Conservation (phyloP, 2,113 vertebrate species). For the Notothenia coriiceps region DNA sequence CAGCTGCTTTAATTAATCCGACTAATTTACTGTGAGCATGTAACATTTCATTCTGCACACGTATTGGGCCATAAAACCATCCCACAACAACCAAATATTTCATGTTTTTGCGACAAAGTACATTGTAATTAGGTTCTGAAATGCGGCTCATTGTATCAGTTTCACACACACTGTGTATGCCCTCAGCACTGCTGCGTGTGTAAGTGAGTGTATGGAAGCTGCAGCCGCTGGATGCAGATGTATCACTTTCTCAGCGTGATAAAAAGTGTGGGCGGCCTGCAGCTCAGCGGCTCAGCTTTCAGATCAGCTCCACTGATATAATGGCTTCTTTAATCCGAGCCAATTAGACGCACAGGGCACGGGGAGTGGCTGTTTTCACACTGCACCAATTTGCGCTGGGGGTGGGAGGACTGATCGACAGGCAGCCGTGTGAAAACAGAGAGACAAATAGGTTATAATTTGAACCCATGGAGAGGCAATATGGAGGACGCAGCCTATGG, state of each 20-base stretch:
- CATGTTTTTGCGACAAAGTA: background rate
- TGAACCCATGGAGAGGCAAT: constrained; percentile 58
- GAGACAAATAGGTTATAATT: constrained; percentile 67
- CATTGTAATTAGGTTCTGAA: background rate
- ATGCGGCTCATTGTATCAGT: background rate
- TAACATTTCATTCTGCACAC: background rate
- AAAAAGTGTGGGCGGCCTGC: constrained; percentile 47
- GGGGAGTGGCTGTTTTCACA: constrained; percentile 73
- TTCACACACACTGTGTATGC: constrained; percentile 1
- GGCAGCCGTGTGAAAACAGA: constrained; percentile 69
- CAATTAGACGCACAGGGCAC: constrained; percentile 73
- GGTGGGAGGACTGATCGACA: constrained; percentile 69
- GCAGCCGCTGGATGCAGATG: constrained; percentile 47
- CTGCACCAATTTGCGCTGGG: constrained; percentile 66
- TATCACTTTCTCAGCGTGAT: constrained; percentile 50
- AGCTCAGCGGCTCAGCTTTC: constrained; percentile 51
- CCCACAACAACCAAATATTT: background rate
- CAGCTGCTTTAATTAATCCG: background rate
- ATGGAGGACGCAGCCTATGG: constrained; percentile 38
- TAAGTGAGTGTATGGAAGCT: constrained; percentile 22
- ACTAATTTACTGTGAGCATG: background rate
- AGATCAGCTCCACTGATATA: constrained; percentile 71
- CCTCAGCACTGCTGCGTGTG: background rate
- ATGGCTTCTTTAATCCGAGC: constrained; percentile 70
- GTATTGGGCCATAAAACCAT: background rate